phyloP scores from a whole-genome alignment of 2,888 invertebrate genomes.

The Drosophila acutilabella region DNA sequence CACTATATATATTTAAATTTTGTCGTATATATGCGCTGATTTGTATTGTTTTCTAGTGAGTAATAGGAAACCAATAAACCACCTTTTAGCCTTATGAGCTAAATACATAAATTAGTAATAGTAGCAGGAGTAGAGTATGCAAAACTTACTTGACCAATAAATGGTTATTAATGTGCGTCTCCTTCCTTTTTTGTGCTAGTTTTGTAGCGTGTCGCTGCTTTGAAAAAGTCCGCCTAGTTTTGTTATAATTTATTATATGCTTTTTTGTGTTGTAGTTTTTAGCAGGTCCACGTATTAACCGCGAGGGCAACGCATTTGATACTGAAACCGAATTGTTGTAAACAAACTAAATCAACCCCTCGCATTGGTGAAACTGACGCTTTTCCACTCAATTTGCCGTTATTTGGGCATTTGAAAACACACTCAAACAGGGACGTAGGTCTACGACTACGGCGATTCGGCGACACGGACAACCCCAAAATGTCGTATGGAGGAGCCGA shows the following conservation, averaged over 20 bases:
- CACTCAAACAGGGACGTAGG: slow-evolving; percentile 47
- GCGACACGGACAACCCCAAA: slow-evolving; percentile 67
- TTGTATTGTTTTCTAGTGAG: too few species aligned
- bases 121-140: slow-evolving; percentile 1
- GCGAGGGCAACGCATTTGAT: slow-evolving; percentile 75
- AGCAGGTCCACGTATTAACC: slow-evolving; percentile 56
- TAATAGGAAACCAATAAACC: slow-evolving; percentile 1
- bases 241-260: slow-evolving; percentile 6
- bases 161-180: slow-evolving; percentile 37
- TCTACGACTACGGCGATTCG: slow-evolving; percentile 13
- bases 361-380: slow-evolving; percentile 62
- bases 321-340: slow-evolving; percentile 77
- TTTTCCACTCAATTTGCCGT: slow-evolving; percentile 66
- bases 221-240: slow-evolving; percentile 45
- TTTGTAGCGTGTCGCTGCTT: slow-evolving; percentile 29
- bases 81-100: slow-evolving; percentile 38
- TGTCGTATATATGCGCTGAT: slow-evolving; percentile 17
- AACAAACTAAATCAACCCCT: slow-evolving; percentile 83
- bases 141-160: slow-evolving; percentile 73
- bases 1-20: slow-evolving; percentile 27
- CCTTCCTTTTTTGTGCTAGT: slow-evolving; percentile 30
- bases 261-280: slow-evolving; percentile 7
- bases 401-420: slow-evolving; percentile 68
- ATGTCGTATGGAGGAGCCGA: slow-evolving; percentile 17
- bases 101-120: slow-evolving; percentile 56